Evolutionary conservation across 2,113 vertebrate genomes (phyloP), one percentile per base, ranked within the genome.

Genomic region (Tamias sibiricus): DNA sequence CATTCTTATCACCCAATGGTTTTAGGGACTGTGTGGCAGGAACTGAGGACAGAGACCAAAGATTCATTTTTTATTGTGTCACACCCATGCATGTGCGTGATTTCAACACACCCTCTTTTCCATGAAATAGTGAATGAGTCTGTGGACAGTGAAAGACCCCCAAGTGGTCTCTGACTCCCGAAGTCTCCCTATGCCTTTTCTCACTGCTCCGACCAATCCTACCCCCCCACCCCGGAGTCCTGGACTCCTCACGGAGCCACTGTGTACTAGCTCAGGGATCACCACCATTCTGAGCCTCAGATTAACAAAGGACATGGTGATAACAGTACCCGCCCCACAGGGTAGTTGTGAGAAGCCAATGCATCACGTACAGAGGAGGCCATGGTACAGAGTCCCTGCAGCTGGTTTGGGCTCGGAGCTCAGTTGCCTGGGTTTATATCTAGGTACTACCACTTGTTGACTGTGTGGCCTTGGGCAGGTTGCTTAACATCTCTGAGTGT

Each of bases 1-100:
- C 32, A 44, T 28, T 52, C 66, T 42, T 14, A 76, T 32, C 54
- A 54, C 57, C 8, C 59, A 72, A 1, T 14, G 6, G 32, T 68
- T 87, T 95, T 85, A 64, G 86, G 76, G 86, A 71, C 77, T 42
- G 35, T 20, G 49, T 57, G 47, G 82, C 44, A 76, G 57, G 72
- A 88, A 42, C 24, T 49, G 5, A 4, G 59, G 64, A 93, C 66
- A 93, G 64, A 90, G 92, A 54, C 64, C 40, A 88, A 69, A 62
- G 88, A 76, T 88, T 93, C 93, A 75, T 64, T 80, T 69, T 90
- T 79, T 95, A 69, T 76, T 88, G 14, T 76, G 68, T 91, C 68
- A 93, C 6, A 32, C 35, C 57, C 64, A 26, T 0, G 26, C 52
- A 83, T 74, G 20, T 49, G n/a, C 37, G 32, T 28, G 28, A 72